A percentile compares a stretch with the other conserved stretches of the same genome.
These are phyloP conservation scores for Zaprionus bogoriensis DNA, from an alignment of 2,888 invertebrate genomes.

Conservation along the genomic window DNA sequence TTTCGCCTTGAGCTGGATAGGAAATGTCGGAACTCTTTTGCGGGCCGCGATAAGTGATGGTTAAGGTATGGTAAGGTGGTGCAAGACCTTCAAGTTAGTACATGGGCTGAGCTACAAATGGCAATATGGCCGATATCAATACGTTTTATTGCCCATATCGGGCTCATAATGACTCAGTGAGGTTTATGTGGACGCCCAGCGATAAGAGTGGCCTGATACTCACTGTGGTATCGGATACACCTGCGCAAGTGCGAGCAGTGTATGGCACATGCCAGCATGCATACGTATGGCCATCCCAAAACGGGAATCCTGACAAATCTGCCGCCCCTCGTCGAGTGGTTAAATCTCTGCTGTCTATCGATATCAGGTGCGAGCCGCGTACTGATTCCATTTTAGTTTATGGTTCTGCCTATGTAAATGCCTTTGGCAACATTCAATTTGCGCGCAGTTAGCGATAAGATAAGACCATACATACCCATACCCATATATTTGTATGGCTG, in stretches of 20 bases:
- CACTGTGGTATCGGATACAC: neutral
- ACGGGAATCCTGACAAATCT: neutral
- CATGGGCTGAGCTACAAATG: neutral
- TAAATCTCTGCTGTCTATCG: neutral
- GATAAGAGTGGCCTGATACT: constrained; percentile 1
- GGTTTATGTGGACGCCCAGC: neutral
- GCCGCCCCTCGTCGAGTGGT: neutral
- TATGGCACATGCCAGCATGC: neutral
- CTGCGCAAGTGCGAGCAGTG: too few relatives aligned
- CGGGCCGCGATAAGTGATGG: neutral
- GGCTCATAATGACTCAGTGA: constrained; percentile 17
- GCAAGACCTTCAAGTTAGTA: neutral
- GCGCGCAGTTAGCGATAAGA: constrained; percentile 53
- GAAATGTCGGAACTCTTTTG: neutral
- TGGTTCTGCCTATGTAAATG: constrained; percentile 33
- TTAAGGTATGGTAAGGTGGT: too few relatives aligned
- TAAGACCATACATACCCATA: constrained; percentile 40
- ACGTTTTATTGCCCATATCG: constrained; percentile 8
- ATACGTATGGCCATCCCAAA: neutral
- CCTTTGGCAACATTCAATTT: constrained; percentile 61
- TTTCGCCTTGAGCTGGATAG: too few relatives aligned
- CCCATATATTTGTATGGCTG: constrained; percentile 19
- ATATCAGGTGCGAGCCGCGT: constrained; percentile 35
- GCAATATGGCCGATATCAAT: constrained; percentile 14
- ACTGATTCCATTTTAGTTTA: constrained; percentile 40